phyloP scores from a whole-genome alignment of 1,140 invertebrate species.

The Linepithema humile region DNA sequence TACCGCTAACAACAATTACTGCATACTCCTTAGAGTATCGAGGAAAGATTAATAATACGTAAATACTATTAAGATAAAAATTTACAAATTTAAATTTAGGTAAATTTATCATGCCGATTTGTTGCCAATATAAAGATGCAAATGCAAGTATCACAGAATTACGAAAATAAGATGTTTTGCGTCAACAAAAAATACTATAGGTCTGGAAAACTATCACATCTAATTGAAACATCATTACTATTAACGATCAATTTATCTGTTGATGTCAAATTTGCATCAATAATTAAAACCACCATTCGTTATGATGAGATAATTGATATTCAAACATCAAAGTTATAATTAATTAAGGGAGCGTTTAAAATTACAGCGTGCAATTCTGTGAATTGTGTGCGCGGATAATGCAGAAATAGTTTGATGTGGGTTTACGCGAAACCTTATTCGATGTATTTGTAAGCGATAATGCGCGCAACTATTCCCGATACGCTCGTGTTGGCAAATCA shows the following conservation, averaged over 20 bases:
- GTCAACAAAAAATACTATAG: background rate
- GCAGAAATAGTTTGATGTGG: slow-evolving; percentile 28
- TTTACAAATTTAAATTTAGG: background rate
- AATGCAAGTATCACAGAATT: background rate
- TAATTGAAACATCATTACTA: background rate
- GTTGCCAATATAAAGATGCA: background rate
- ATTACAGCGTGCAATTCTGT: slow-evolving; percentile 2
- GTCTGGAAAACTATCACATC: background rate
- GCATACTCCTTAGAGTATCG: background rate
- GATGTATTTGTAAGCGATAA: slow-evolving; percentile 19
- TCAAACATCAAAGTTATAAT: slow-evolving; percentile 36
- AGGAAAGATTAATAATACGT: background rate
- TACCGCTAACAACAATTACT: too few relatives aligned
- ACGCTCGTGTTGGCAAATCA: slow-evolving; percentile 8
- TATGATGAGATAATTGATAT: background rate
- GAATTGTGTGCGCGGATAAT: slow-evolving; percentile 3
- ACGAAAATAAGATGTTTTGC: background rate
- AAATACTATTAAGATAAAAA: too few relatives aligned
- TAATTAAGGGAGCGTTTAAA: background rate
- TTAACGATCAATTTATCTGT: background rate
- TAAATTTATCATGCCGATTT: background rate
- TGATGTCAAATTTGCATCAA: background rate
- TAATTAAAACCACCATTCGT: background rate
- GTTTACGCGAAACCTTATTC: slow-evolving; percentile 1
- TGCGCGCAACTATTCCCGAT: background rate